Conservation (phyloP, 2,113 vertebrate genomes). For the Cephalopterus ornatus region DNA sequence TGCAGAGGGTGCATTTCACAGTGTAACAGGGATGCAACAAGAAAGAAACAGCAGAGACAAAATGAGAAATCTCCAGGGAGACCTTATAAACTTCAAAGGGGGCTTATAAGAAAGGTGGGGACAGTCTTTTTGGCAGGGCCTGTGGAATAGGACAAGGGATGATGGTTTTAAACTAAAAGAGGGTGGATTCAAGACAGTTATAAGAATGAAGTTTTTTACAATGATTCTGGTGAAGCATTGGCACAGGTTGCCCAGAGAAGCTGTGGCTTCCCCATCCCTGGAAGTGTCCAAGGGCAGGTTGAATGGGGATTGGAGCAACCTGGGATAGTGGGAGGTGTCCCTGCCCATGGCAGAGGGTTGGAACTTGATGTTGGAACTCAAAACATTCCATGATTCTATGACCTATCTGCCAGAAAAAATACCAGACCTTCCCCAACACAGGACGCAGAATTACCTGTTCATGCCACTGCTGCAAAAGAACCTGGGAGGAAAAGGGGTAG, state of each 20-base stretch:
- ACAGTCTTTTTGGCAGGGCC: not conserved
- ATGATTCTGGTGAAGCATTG: not conserved
- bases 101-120: not conserved
- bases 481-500: not conserved
- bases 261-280: not conserved
- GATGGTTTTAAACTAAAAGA: not conserved
- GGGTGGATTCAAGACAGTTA: not conserved
- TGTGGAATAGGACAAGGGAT: not conserved
- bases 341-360: not conserved
- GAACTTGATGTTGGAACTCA: not conserved
- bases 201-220: not conserved
- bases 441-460: not conserved
- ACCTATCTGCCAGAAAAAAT: not conserved
- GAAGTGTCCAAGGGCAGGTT: not conserved
- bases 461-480: not conserved
- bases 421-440: rapidly evolving
- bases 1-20: not conserved
- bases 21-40: rapidly evolving
- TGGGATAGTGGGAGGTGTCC: rapidly evolving
- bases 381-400: not conserved
- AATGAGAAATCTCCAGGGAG: not conserved
- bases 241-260: not conserved
- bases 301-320: rapidly evolving
- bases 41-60: not conserved
- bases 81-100: not conserved